These are phyloP conservation scores for Scylla paramamosain DNA, from an alignment of 1,140 invertebrate genomes.

Conservation along the genomic window DNA sequence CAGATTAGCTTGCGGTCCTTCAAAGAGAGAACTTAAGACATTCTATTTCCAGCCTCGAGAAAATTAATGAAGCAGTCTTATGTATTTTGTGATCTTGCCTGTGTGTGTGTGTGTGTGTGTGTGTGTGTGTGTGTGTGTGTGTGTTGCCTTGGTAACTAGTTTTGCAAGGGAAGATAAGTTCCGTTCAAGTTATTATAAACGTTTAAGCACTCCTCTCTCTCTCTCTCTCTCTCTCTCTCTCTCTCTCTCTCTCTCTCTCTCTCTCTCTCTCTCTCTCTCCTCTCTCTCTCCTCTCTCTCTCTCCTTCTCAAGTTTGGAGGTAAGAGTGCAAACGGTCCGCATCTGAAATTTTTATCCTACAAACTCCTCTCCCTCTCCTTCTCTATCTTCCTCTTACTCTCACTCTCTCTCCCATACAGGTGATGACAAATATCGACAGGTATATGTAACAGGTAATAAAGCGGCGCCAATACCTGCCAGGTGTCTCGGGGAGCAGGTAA, in stretches of 20 bases:
- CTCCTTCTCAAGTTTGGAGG: too few species aligned
- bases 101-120: constrained; percentile 12
- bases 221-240: too few species aligned
- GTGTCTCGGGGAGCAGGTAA: too few species aligned
- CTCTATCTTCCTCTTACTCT: not conserved
- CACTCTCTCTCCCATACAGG: not conserved
- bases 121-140: constrained; percentile 20
- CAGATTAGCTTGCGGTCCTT: not conserved
- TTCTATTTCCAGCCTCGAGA: not conserved
- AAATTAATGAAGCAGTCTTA: not conserved
- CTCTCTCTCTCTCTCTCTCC: too few species aligned
- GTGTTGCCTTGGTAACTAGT: not conserved
- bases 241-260: too few species aligned
- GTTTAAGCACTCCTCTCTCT: too few species aligned
- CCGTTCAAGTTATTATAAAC: not conserved
- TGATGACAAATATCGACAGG: constrained; percentile 2
- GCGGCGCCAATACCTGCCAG: too few species aligned
- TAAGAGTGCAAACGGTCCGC: too few species aligned
- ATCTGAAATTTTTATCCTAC: too few species aligned
- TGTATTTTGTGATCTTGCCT: not conserved
- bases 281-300: too few species aligned
- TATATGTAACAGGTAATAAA: not conserved
- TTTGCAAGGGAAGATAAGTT: not conserved
- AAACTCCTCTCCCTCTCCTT: constrained; percentile 4
- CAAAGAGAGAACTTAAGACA: not conserved